Conservation (phyloP, 92 coral and sea anemone genomes). For the Bergia puertoricense region DNA sequence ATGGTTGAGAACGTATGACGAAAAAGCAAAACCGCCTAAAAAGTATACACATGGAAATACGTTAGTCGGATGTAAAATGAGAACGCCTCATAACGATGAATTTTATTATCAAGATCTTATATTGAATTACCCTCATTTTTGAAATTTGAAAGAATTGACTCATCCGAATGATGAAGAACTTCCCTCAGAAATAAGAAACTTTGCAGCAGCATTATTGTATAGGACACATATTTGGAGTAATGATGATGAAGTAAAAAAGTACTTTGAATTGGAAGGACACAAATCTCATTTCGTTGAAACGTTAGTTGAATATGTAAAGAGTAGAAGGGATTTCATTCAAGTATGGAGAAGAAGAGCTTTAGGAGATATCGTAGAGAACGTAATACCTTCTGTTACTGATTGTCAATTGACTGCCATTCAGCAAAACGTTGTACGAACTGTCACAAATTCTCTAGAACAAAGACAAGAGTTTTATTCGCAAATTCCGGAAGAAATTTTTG, state of each 20-base stretch:
- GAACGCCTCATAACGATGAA: neutral
- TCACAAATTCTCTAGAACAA: neutral
- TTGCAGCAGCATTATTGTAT: constrained; percentile 4
- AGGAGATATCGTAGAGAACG: neutral
- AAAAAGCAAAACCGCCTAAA: neutral
- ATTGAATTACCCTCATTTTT: neutral
- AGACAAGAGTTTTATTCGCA: neutral
- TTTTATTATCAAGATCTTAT: neutral
- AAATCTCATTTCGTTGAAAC: neutral
- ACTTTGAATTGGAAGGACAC: constrained; percentile 9
- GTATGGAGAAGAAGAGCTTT: constrained; percentile 9
- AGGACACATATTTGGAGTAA: neutral
- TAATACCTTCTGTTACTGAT: neutral
- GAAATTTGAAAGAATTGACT: neutral
- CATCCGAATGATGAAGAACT: neutral
- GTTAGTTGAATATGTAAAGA: neutral
- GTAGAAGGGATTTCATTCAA: neutral
- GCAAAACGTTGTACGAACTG: constrained; percentile 10
- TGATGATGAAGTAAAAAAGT: neutral
- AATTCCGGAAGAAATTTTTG: neutral
- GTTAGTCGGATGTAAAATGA: neutral
- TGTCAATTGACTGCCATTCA: neutral
- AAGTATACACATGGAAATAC: neutral
- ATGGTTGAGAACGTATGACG: constrained; percentile 22
- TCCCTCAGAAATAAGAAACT: neutral